phyloP scores from a whole-genome alignment of 2,797 vertebrate genomes.

The Protosalanx chinensis region DNA sequence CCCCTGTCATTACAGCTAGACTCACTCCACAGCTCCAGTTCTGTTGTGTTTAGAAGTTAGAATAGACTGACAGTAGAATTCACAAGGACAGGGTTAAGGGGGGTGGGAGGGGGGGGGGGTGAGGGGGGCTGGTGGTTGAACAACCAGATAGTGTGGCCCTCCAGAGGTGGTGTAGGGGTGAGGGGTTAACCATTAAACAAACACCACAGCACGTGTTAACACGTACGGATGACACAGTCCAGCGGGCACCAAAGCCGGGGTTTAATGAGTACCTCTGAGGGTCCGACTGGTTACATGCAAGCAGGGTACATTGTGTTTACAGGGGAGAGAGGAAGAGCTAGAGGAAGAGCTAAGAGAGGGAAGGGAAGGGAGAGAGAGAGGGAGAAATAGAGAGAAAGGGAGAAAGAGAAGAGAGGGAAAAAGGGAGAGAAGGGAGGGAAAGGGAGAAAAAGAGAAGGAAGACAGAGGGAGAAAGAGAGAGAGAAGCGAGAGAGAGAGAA shows the following conservation, averaged over 20 bases:
- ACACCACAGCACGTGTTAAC: slow-evolving; percentile 20
- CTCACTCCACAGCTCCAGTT: too few relatives aligned
- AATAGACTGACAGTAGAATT: neutral
- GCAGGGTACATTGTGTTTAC: slow-evolving; percentile 38
- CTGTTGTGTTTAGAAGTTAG: too few relatives aligned
- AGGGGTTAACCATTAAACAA: slow-evolving; percentile 36
- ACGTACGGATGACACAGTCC: slow-evolving; percentile 27
- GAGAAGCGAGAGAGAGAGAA: neutral
- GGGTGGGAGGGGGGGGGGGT: too few relatives aligned
- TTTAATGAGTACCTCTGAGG: slow-evolving; percentile 18
- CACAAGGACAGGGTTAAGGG: too few relatives aligned
- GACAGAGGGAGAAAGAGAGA: neutral
- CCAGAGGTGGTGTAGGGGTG: neutral
- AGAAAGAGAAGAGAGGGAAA: neutral
- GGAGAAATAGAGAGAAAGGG: neutral
- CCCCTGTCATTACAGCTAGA: neutral
- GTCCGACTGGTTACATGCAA: slow-evolving; percentile 38
- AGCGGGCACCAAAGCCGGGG: neutral
- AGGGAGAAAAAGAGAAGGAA: too few relatives aligned
- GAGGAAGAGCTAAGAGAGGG: neutral
- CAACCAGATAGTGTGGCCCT: neutral
- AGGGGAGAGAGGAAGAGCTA: neutral
- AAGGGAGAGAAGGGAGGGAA: neutral
- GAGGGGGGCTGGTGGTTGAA: neutral
- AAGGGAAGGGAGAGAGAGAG: neutral